These are phyloP conservation scores for Greenwoodochromis staneri DNA, from an alignment of 2,113 vertebrate genomes.

Conservation along the genomic window DNA sequence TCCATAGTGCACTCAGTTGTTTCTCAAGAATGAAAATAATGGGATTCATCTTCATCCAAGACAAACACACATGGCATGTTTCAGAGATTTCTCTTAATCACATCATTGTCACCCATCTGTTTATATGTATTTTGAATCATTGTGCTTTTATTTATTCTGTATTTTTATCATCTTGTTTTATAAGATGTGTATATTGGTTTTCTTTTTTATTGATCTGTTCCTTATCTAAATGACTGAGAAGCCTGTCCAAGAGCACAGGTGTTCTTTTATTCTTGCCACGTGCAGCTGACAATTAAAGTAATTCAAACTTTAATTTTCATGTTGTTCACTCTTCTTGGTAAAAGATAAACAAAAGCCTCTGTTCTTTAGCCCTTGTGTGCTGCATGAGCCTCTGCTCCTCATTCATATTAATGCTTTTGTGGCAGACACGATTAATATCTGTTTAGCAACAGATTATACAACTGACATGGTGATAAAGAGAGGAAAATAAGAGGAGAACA, in stretches of 20 bases:
- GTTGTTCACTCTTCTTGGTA: background rate
- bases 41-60: background rate
- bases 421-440: background rate
- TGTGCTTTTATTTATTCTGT: background rate
- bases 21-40: background rate
- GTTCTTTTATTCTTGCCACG: background rate
- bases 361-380: background rate
- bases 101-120: background rate
- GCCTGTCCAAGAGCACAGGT: background rate
- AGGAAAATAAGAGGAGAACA: background rate
- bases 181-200: background rate
- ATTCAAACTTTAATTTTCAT: background rate
- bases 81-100: background rate
- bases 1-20: background rate
- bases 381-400: background rate
- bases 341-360: background rate
- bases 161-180: background rate
- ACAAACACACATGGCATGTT: background rate
- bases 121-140: background rate
- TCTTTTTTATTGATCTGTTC: background rate
- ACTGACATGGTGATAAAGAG: background rate
- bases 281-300: background rate
- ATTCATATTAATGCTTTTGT: background rate
- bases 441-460: background rate
- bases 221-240: background rate